Evolutionary conservation across 37 sponge, comb jelly and placozoan genomes (phyloP).

Genomic region (Halichondria panicea): DNA sequence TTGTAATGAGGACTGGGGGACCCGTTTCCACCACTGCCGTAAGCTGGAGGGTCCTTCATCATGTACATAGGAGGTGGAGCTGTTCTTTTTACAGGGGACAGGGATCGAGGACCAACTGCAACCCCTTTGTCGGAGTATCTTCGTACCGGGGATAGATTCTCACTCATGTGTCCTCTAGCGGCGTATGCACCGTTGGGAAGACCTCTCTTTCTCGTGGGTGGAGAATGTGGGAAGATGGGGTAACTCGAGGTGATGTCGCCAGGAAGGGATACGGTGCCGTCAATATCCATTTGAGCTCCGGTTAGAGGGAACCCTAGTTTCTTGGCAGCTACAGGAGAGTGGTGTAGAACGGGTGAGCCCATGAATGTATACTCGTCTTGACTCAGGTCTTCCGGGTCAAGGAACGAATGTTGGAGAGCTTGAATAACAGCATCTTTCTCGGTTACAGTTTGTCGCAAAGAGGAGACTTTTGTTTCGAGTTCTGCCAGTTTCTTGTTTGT

Average conservation of each 20-base stretch:
- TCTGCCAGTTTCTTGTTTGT: slow-evolving; percentile 39
- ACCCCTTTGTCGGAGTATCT: neutral
- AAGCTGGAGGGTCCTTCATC: neutral
- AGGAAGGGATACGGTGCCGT: neutral
- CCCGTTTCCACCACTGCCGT: neutral
- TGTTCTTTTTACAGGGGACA: neutral
- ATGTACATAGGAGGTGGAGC: neutral
- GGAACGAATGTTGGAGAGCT: slow-evolving; percentile 57
- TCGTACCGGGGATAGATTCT: neutral
- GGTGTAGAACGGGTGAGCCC: neutral
- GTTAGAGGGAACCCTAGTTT: neutral
- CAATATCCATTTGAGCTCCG: neutral
- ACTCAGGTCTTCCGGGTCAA: slow-evolving; percentile 48
- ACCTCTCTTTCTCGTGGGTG: neutral
- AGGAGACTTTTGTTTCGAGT: slow-evolving; percentile 29
- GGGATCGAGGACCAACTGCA: neutral
- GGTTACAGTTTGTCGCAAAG: slow-evolving; percentile 30
- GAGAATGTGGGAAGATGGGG: neutral
- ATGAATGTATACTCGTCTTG: neutral
- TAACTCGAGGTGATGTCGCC: neutral
- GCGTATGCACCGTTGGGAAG: neutral
- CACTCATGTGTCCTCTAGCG: neutral
- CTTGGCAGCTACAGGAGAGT: neutral
- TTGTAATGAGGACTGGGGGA: neutral
- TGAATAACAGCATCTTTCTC: slow-evolving; percentile 71